Evolutionary conservation across 1,140 invertebrate genomes (phyloP), one percentile per base, ranked within the genome.

Genomic region (Drosophila willistoni): DNA sequence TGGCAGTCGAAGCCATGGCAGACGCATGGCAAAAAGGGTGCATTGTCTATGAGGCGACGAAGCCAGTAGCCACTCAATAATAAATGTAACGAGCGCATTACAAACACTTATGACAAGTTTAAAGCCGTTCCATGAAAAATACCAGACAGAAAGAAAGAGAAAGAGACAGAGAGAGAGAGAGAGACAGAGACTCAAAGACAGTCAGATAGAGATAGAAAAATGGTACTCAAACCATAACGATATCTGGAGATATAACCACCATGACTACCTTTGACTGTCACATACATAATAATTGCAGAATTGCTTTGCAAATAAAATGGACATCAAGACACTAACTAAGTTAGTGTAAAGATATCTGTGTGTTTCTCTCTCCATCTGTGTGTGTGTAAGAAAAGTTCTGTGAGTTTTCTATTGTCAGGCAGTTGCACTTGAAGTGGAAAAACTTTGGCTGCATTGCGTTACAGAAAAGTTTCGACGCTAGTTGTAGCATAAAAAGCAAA

Each of bases 71-170:
- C 83, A 83, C 83, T 86, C 83, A 87, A 86, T 86, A 87, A 87
- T 86, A 86, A 87, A 86, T 86, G 84, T 83, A 87, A 84, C 84
- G 84, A 84, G 84, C 84, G 77, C 68, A 84, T 87, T 89, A 77
- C 84, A 89, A 87, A 87, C 80, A 89, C 83, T 87, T 83, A 77
- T 80, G 71, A 71, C 80, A 87, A 89, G 41, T 89, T 89, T 80
- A 80, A 80, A 87, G 80, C 44, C 72, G 25, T 63, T 55, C 66
- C 55, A 61, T 71, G 44, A 62, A 41, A 60, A 69, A 65, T 77
- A 51, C 42, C 54, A 57, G 65, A 51, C 44, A 22, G 17, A 19
- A 0, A 22, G 7, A 51, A 19, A 36, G 10, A 25, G 5, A 47
- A 6, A 14, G 36, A 47, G 42, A 3, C 5, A 7, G 44, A 22